Evolutionary conservation across 2,113 vertebrate genomes (phyloP), one percentile per base, ranked within the genome.

Genomic region (Laticauda colubrina): DNA sequence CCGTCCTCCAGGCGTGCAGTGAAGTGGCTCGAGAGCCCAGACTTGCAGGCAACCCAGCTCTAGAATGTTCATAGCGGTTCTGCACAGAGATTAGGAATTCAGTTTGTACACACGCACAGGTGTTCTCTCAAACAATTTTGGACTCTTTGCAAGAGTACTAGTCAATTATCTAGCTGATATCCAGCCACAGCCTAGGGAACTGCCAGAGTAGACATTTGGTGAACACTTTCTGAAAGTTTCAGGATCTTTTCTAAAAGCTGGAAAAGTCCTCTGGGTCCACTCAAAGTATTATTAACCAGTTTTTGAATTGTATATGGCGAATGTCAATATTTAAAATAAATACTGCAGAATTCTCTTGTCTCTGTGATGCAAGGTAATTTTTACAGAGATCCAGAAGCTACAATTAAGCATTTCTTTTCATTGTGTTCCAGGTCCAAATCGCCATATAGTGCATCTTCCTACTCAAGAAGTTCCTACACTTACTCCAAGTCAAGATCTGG

Each of bases 391-490:
- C 3, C 8, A 56, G 53, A 81, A 18, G n/a, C 54, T 85, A 11
- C 26, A 89, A 7, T 34, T 51, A 43, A 57, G 57, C 14, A 51
- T 18, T 93, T 93, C 64, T 93, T 93, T 29, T 96, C 96, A 89
- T 96, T 96, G 94, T 96, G 75, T 97, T 96, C 96, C 96, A 99
- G 99, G 96, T 99, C 99, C 87, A 99, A 99, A 96, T 99, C 99
- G 90, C 98, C 99, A 5, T 98, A 98, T 94, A 98, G 98, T 69
- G 98, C 97, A 93, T 98, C 99, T 0, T 98, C 98, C 9, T 98
- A 98, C 96, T 99, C 98, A 81, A 97, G 97, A 94, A 99, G 98
- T 91, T 98, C 98, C 0, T 98, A 98, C 10, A 99, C 99, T n/a
- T 99, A 98, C 29, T 98, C 98, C 91, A 98, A 98, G 94, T 99